Evolutionary conservation across 2,797 vertebrate species (phyloP), one percentile per base, ranked within the genome.

Genomic region (Myiotriccus ornatus): DNA sequence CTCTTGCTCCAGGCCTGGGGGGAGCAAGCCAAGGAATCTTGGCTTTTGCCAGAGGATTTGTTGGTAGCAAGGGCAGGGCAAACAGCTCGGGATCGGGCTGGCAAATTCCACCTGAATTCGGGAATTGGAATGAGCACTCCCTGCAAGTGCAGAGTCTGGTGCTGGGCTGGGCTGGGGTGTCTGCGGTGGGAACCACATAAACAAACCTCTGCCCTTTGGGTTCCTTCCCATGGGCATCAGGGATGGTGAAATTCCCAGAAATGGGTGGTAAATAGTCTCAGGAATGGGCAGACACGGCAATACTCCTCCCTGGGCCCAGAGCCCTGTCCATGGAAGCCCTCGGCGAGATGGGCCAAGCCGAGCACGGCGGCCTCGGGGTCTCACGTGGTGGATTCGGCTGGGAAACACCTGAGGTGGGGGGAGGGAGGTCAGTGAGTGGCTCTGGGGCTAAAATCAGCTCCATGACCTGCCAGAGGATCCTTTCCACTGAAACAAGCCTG

Each of bases 321-420:
- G 43, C 30, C 19, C 25, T 41, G 55, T 21, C 34, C 76, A 0
- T 39, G 60, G 57, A 49, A 84, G 24, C 27, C 55, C 50, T 18
- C 2, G 1, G 34, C 17, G 84, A 62, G 35, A 1, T 2, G 46
- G 37, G 8, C 19, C 2, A 2, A 68, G 49, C 14, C 0, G 9
- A 62, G 69, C 69, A 18, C 5, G 0, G 67, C 0, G 27, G 43
- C 24, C 73, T 53, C 2, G 0, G 47, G 37, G 52, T 32, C 16
- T 71, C 67, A n/a, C 21, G 4, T 3, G 52, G 21, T 32, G 49
- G 83, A 34, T 27, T 47, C 28, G 8, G 24, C 53, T 77, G 65
- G 53, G 24, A 30, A 60, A 63, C 17, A 44, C 41, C 62, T n/a
- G 62, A 64, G 43, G 17, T 14, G 32, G 59, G 34, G 37, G 74